Evolutionary conservation across 2,888 invertebrate genomes (phyloP).

Genomic region (Dromius quadrimaculatus): DNA sequence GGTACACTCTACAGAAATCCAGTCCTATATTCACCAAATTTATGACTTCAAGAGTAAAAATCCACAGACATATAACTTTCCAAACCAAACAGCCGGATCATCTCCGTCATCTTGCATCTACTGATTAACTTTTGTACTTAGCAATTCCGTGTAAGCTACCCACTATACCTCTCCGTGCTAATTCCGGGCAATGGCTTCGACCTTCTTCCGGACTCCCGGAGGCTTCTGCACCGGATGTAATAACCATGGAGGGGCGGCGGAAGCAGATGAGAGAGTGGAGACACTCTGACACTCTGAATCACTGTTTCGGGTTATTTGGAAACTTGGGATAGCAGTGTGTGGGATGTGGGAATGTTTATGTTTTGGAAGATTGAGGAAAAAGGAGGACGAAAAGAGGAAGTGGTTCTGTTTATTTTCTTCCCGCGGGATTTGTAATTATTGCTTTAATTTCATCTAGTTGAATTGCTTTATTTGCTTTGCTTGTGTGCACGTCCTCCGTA

Average conservation of each 20-base stretch:
- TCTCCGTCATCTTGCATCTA: background rate
- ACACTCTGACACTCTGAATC: conserved; percentile 18
- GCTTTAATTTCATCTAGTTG: no score
- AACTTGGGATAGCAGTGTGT: conserved; percentile 8
- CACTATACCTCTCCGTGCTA: conserved; percentile 17
- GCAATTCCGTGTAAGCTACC: background rate
- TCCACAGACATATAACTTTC: background rate
- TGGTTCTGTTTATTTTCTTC: background rate
- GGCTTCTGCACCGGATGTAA: conserved; percentile 13
- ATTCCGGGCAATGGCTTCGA: conserved; percentile 23
- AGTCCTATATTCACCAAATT: no score
- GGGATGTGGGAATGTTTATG: background rate
- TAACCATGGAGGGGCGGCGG: conserved; percentile 22
- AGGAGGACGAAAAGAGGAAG: no score
- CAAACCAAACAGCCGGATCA: background rate
- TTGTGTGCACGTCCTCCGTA: no score
- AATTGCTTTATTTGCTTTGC: no score
- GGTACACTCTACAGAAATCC: no score
- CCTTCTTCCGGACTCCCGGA: conserved; percentile 4
- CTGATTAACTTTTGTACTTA: background rate
- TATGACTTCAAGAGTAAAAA: no score
- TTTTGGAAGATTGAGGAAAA: background rate
- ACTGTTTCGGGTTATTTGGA: conserved; percentile 21
- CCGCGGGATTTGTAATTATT: no score
- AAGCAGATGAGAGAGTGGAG: conserved; percentile 5